Conservation (phyloP, 2,888 invertebrate genomes). For the Amphipyra berbera region DNA sequence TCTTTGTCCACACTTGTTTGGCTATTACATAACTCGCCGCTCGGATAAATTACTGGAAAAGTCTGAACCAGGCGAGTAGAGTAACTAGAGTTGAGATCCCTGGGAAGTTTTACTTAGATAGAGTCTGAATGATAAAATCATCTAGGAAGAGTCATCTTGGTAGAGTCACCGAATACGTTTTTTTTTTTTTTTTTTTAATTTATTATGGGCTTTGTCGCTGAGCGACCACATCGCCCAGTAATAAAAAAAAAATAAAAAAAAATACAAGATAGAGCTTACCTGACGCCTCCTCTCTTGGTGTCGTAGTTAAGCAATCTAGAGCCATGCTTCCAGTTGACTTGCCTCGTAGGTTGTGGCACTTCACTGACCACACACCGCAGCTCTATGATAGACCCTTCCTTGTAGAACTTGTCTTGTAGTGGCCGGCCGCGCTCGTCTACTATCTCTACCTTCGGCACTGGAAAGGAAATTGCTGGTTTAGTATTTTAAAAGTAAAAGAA, state of each 20-base stretch:
- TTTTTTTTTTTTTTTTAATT: too few relatives aligned
- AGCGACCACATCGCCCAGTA: too few relatives aligned
- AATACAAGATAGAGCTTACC: conserved; percentile 84
- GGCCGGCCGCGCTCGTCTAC: conserved; percentile 94
- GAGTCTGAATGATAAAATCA: too few relatives aligned
- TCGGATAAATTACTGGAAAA: too few relatives aligned
- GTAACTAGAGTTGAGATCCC: too few relatives aligned
- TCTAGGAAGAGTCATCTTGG: background rate
- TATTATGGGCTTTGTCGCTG: too few relatives aligned
- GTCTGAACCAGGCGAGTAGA: too few relatives aligned
- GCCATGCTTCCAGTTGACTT: conserved; percentile 95
- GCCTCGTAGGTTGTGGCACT: conserved; percentile 93
- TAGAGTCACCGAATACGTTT: too few relatives aligned
- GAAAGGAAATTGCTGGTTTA: conserved; percentile 17
- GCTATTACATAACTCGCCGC: too few relatives aligned
- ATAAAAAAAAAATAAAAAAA: too few relatives aligned
- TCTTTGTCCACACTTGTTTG: too few relatives aligned
- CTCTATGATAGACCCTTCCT: conserved; percentile 95
- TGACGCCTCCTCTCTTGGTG: conserved; percentile 94
- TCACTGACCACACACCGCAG: conserved; percentile 95
- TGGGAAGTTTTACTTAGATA: too few relatives aligned
- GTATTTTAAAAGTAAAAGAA: background rate
- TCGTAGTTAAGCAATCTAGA: conserved; percentile 94
- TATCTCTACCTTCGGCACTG: conserved; percentile 95
- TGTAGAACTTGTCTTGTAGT: conserved; percentile 95